Evolutionary conservation across 1,140 invertebrate species (phyloP), one percentile per base, ranked within the genome.

Genomic region (Drosophila hydei): DNA sequence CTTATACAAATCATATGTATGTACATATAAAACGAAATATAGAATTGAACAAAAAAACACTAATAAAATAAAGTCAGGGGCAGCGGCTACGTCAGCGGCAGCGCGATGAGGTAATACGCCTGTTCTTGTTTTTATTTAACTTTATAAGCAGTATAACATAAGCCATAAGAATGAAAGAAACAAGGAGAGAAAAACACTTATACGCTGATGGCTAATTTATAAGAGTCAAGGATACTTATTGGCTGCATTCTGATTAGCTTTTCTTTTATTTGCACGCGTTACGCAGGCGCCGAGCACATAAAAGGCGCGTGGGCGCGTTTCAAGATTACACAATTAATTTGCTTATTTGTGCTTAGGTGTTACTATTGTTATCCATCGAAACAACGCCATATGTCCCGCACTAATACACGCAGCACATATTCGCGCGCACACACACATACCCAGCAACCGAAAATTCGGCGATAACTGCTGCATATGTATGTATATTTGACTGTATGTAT

Each of bases 331-430:
- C 72, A 83, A 87, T 83, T 55, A 56, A 67, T 68, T 72, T 69
- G 58, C 63, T 72, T 75, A 58, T 87, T 80, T 67, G 23, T 72
- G 75, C 36, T 65, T 60, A 56, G 58, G 56, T 61, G 48, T 64
- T 36, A 50, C 45, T 72, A 19, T 47, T 62, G 52, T 60, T 70
- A 59, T 60, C 40, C 61, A 40, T 88, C 45, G 75, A 81, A 78
- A 87, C 72, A 87, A 73, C 78, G 63, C 81, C 83, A 87, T 87
- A 87, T 87, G 81, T 88, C 77, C 81, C 83, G 47, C 83, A 87
- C 78, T 76, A 47, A 75, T 60, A 75, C 71, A 68, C 77, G 62
- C 61, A 84, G 12, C 42, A 55, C 54, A 61, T 27, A 58, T 50
- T 51, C 45, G 45, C 40, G 47, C 38, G 51, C 18, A 19, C 33